Evolutionary conservation across 1,140 invertebrate species (phyloP), one percentile per base, ranked within the genome.

Genomic region (Cepaea nemoralis): DNA sequence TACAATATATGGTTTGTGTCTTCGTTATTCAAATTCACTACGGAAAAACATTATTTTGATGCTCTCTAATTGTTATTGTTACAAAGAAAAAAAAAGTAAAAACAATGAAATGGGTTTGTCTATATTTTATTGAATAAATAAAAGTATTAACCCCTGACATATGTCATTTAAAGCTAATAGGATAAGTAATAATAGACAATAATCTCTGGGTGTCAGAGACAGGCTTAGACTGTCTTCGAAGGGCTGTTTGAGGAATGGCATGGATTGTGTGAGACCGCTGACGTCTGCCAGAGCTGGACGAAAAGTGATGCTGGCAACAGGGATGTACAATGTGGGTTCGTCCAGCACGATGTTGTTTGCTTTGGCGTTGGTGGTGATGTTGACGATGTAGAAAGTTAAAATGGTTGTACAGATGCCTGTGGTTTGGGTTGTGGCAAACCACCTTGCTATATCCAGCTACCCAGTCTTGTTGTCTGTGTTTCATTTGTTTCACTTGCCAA

Each of bases 361-460:
- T 6, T 16, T 63, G 59, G 8, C 27, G 10, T 42, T 74, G 71
- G 16, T 31, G 3, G 16, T 63, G 59, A 63, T 63, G n/a, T n/a
- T n/a, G n/a, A n/a, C n/a, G n/a, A n/a, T n/a, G n/a, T 12, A 27
- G 59, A 31, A 63, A 31, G n/a, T 63, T 63, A 27, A 63, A 31
- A 31, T 63, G 59, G 59, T 63, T 31, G 59, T 31, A 63, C 5
- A 31, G 59, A 31, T 63, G 59, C 42, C 8, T 39, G 42, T 74
- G 71, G 71, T 48, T 74, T 5, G 40, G 69, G 76, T 77, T 40
- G 40, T 55, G 67, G 67, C 81, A 31, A 69, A 78, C 37, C 35
- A 77, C n/a, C 66, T 31, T 27, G 16, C 59, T 16, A 8, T 31
- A 27, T 55, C 50, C 50, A 19, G 8, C 1, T 22, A 14, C 19